A percentile compares a stretch with the other conserved stretches of the same genome.
phyloP scores from a whole-genome alignment of 2,888 invertebrate genomes.

The Eristalis intricaria region DNA sequence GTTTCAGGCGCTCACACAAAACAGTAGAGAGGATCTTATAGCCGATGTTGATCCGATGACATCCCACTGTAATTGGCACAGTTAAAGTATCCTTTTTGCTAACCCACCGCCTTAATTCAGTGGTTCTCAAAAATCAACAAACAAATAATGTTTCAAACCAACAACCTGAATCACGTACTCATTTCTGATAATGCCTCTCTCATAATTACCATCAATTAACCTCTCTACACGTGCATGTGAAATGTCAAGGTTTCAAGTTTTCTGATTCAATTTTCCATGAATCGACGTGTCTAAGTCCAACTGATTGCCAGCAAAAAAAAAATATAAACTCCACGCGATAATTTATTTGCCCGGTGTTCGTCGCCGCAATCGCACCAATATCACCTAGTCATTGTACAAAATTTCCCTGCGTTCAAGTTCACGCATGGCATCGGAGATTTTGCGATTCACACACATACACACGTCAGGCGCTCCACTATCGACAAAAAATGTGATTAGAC shows the following conservation, averaged over 20 bases:
- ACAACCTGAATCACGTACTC: neutral
- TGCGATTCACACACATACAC: neutral
- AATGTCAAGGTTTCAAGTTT: neutral
- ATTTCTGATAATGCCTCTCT: neutral
- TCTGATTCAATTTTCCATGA: neutral
- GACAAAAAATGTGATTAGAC: neutral
- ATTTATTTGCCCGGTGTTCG: neutral
- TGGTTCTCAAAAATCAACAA: neutral
- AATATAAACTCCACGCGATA: neutral
- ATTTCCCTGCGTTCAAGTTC: neutral
- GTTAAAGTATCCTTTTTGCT: too few species aligned
- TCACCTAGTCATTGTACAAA: neutral
- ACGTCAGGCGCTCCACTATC: neutral
- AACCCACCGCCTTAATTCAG: too few species aligned
- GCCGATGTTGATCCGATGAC: too few species aligned
- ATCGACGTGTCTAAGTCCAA: neutral
- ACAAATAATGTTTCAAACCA: neutral
- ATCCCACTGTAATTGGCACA: too few species aligned
- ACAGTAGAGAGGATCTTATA: too few species aligned
- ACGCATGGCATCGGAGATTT: neutral
- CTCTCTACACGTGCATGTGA: neutral
- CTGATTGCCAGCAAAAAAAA: neutral
- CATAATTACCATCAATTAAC: neutral
- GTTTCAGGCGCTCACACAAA: too few species aligned
- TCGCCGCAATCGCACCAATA: neutral